Evolutionary conservation across 2,888 invertebrate species (phyloP).

Genomic region (Argynnis bischoffii): DNA sequence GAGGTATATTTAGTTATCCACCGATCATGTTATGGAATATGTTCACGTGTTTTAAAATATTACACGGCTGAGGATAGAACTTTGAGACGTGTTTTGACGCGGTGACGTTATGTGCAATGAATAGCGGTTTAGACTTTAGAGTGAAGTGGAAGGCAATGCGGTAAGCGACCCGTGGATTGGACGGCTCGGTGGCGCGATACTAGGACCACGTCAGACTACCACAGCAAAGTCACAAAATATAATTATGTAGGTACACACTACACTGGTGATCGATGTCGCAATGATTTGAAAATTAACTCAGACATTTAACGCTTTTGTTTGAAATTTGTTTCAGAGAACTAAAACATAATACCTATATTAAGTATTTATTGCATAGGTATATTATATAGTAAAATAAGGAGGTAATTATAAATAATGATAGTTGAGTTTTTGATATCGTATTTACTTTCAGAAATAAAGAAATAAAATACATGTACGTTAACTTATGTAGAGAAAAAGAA

Average conservation of each 20-base stretch:
- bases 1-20: constrained; percentile 14
- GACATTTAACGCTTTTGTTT: constrained; percentile 38
- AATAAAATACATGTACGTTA: too few relatives aligned
- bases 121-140: constrained; percentile 21
- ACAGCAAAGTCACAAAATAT: constrained; percentile 46
- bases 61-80: background rate
- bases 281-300: constrained; percentile 37
- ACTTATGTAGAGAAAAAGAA: too few relatives aligned
- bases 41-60: constrained; percentile 23
- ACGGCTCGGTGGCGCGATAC: constrained; percentile 70
- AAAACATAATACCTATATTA: background rate
- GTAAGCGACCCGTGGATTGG: constrained; percentile 57
- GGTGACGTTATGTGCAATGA: constrained; percentile 23
- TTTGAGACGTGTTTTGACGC: constrained; percentile 21
- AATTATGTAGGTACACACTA: too few relatives aligned
- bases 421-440: too few relatives aligned
- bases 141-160: constrained; percentile 42
- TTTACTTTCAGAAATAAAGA: too few relatives aligned
- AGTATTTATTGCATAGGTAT: background rate
- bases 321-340: constrained; percentile 34
- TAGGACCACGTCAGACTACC: constrained; percentile 66
- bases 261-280: constrained; percentile 46
- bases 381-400: too few relatives aligned
- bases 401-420: too few relatives aligned
- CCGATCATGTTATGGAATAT: constrained; percentile 2